These are phyloP conservation scores for Philereme vetulata DNA, from an alignment of 2,888 invertebrate species.

Conservation along the genomic window DNA sequence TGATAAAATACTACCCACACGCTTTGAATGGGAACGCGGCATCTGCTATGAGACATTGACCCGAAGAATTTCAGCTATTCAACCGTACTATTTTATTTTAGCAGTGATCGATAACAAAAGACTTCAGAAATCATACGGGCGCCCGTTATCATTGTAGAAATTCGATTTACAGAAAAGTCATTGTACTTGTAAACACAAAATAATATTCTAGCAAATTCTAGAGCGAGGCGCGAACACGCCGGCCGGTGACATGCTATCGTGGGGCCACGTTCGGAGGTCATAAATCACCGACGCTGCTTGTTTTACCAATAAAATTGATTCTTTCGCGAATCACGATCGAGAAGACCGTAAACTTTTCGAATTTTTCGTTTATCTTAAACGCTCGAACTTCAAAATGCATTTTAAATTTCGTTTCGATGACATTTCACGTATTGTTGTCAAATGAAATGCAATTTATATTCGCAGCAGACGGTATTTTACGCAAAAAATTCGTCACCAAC, in stretches of 20 bases:
- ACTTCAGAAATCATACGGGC: conserved; percentile 28
- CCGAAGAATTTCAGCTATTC: conserved; percentile 24
- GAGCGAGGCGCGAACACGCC: conserved; percentile 71
- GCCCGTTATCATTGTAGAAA: conserved; percentile 9
- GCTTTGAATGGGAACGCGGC: conserved; percentile 9
- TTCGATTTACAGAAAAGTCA: conserved; percentile 46
- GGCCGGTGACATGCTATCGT: conserved; percentile 75
- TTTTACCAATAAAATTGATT: conserved; percentile 82
- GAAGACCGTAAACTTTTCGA: conserved; percentile 53
- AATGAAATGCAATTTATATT: conserved; percentile 23
- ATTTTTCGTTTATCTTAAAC: conserved; percentile 34
- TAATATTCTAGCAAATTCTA: conserved; percentile 76
- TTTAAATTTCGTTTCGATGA: conserved; percentile 24
- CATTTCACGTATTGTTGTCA: conserved; percentile 25
- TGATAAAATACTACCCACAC: conserved; percentile 16
- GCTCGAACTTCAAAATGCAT: conserved; percentile 27
- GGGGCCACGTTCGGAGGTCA: conserved; percentile 70
- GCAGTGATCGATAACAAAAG: conserved; percentile 30
- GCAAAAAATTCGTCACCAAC: conserved; percentile 53
- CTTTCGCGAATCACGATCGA: conserved; percentile 64
- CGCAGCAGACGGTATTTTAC: conserved; percentile 23
- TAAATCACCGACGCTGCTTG: conserved; percentile 77
- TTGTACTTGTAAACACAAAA: conserved; percentile 68
- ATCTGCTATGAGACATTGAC: conserved; percentile 29
- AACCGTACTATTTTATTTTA: conserved; percentile 21